A percentile compares a stretch with the other conserved stretches of the same genome.
Evolutionary conservation across 2,888 invertebrate species (phyloP).

Genomic region (Leptinotarsa peninsularis): DNA sequence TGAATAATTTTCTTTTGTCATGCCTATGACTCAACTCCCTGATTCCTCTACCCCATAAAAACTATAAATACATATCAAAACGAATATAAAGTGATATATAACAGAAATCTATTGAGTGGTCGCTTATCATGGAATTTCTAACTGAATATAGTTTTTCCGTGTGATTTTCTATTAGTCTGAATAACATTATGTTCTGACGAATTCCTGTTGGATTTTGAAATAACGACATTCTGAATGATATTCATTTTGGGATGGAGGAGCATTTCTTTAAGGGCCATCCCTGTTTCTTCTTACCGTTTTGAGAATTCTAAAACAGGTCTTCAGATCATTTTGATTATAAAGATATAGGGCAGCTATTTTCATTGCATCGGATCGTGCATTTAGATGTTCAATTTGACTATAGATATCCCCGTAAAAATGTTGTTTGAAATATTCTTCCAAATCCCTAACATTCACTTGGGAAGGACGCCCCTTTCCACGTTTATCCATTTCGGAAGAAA

Average conservation of each 20-base stretch:
- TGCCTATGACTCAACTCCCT: too few relatives aligned
- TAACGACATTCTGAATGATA: neutral
- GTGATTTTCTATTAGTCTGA: neutral
- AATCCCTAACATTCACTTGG: neutral
- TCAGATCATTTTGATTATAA: constrained; percentile 5
- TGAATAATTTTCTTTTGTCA: too few relatives aligned
- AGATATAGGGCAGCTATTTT: constrained; percentile 2
- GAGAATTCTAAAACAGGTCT: neutral
- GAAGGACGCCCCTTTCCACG: neutral
- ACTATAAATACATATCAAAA: too few relatives aligned
- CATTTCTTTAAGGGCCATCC: neutral
- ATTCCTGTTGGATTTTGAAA: neutral
- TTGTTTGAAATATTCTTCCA: constrained; percentile 1
- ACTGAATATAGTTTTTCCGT: neutral
- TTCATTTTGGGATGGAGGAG: neutral
- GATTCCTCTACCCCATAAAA: too few relatives aligned
- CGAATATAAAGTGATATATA: too few relatives aligned
- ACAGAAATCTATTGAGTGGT: too few relatives aligned
- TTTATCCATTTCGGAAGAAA: neutral
- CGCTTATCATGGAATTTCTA: too few relatives aligned
- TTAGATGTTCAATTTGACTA: constrained; percentile 1
- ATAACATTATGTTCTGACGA: neutral
- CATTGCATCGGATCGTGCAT: neutral
- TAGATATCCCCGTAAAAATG: neutral
- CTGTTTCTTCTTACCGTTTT: neutral